phyloP scores from a whole-genome alignment of 2,797 vertebrate species.

The Siniperca undulata region DNA sequence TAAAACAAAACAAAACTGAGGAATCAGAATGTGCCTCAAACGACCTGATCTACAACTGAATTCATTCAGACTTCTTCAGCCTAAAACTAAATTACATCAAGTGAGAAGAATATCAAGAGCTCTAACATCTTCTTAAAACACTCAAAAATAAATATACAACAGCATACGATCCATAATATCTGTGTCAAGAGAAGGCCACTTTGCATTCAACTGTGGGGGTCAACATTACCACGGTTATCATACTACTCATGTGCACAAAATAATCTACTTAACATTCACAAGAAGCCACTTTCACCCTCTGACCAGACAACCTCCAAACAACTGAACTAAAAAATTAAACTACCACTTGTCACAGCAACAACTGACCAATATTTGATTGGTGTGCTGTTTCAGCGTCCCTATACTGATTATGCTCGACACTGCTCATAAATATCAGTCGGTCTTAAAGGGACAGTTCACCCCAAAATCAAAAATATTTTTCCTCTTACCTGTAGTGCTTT shows the following conservation, averaged over 20 bases:
- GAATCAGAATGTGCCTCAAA: neutral
- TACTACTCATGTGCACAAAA: slow-evolving; percentile 1
- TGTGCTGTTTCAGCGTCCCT: neutral
- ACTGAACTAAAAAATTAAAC: neutral
- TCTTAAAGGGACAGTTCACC: no score
- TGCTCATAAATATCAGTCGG: neutral
- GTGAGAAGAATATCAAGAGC: neutral
- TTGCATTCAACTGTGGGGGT: slow-evolving; percentile 27
- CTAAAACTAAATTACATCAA: slow-evolving; percentile 6
- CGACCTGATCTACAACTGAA: neutral
- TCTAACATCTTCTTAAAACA: slow-evolving; percentile 3
- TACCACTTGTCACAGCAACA: neutral
- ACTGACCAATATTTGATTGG: neutral
- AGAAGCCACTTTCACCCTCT: neutral
- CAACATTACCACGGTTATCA: neutral
- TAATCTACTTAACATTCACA: neutral
- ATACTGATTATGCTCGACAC: neutral
- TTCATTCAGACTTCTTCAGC: neutral
- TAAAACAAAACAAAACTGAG: neutral
- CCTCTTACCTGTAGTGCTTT: no score
- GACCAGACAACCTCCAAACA: neutral
- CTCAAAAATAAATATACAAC: slow-evolving; percentile 41
- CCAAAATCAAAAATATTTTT: no score
- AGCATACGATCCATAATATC: slow-evolving; percentile 13
- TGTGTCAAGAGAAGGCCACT: slow-evolving; percentile 67